These are phyloP conservation scores for Batillaria attramentaria DNA, from an alignment of 1,140 invertebrate species.

Conservation along the genomic window DNA sequence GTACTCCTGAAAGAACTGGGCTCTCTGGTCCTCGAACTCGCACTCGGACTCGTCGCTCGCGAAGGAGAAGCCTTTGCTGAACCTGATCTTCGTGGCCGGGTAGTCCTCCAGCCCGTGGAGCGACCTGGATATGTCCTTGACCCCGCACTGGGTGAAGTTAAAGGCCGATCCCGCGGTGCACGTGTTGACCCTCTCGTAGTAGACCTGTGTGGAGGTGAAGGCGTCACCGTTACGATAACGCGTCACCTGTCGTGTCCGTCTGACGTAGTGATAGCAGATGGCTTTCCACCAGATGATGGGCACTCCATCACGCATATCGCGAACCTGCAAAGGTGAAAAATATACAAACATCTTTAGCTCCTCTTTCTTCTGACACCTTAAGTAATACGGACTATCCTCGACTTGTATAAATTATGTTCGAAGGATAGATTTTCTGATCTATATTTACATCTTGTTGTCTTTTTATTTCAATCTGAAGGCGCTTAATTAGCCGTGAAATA, in stretches of 20 bases:
- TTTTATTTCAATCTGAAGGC: too few species aligned
- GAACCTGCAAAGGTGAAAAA: constrained; percentile 21
- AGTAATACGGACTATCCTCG: too few species aligned
- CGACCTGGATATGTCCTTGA: constrained; percentile 85
- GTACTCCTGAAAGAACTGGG: constrained; percentile 86
- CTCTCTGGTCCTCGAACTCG: constrained; percentile 88
- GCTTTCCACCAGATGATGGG: constrained; percentile 93
- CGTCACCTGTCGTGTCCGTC: constrained; percentile 79
- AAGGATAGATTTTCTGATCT: too few species aligned
- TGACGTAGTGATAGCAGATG: constrained; percentile 88
- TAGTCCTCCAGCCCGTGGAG: constrained; percentile 79
- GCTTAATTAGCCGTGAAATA: too few species aligned
- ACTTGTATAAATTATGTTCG: too few species aligned
- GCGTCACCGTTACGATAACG: constrained; percentile 87
- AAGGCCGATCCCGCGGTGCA: constrained; percentile 85
- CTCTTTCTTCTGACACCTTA: too few species aligned
- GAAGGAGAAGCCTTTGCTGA: constrained; percentile 88
- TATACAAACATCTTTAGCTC: not conserved
- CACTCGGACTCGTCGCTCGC: constrained; percentile 84
- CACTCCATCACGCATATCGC: constrained; percentile 78
- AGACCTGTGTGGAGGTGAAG: constrained; percentile 86
- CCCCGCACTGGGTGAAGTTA: constrained; percentile 84
- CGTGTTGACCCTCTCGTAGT: constrained; percentile 88
- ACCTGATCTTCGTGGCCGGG: constrained; percentile 81
- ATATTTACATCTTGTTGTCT: not conserved